A percentile compares a stretch with the other conserved stretches of the same genome.
These are phyloP conservation scores for Naja naja DNA, from an alignment of 2,113 vertebrate species.

Conservation along the genomic window DNA sequence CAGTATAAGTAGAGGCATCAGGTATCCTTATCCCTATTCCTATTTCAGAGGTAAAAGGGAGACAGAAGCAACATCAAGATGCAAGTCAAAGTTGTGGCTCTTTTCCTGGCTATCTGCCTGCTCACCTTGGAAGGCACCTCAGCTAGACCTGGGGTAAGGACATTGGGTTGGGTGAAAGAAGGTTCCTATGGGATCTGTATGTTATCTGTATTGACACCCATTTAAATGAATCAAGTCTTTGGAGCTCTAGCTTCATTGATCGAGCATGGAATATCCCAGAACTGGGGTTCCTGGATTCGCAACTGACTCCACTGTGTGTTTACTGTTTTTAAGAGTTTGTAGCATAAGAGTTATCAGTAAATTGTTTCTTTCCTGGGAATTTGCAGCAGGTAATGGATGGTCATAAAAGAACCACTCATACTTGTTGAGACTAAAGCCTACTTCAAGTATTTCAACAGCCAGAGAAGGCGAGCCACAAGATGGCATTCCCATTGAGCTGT, in stretches of 20 bases:
- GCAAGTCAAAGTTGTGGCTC: background rate
- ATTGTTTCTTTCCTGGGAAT: background rate
- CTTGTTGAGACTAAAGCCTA: background rate
- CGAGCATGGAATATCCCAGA: background rate
- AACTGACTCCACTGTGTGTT: background rate
- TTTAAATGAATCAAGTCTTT: background rate
- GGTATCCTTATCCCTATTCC: background rate
- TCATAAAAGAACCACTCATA: background rate
- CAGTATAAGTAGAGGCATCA: background rate
- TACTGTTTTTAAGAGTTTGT: background rate
- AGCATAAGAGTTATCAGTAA: background rate
- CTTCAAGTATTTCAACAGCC: background rate
- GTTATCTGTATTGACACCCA: background rate
- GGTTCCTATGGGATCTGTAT: background rate
- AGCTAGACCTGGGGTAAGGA: conserved; percentile 3
- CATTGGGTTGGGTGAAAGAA: no score
- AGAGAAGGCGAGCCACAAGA: background rate
- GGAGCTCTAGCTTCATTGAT: background rate
- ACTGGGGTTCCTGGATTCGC: background rate
- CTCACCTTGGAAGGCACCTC: background rate
- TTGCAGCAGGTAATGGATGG: background rate
- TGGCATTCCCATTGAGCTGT: background rate
- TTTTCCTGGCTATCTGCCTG: background rate
- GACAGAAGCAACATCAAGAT: background rate
- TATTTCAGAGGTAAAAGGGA: background rate